Conservation (phyloP, 2,113 vertebrate species). For the Promerops cafer region DNA sequence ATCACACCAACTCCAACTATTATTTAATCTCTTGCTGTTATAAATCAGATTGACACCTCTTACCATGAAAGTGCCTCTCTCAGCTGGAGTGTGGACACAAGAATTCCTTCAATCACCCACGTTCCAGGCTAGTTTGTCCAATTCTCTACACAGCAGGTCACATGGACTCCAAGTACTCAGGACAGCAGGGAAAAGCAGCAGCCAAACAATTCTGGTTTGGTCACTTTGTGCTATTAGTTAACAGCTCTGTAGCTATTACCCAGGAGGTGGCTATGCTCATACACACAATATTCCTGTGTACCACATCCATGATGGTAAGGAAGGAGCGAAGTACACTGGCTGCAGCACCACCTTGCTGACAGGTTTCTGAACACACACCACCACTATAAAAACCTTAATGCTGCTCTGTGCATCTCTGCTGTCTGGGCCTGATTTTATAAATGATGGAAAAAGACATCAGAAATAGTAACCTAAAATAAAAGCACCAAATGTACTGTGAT, state of each 20-base stretch:
- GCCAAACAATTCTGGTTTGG: background rate
- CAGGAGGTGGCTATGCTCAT: background rate
- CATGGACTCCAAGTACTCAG: background rate
- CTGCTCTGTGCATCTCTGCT: background rate
- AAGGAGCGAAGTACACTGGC: background rate
- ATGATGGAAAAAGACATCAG: background rate
- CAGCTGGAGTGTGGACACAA: background rate
- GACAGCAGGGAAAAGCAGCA: background rate
- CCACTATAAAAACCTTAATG: background rate
- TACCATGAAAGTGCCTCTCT: background rate
- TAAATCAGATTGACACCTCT: background rate
- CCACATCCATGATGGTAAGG: background rate
- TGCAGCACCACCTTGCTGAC: background rate
- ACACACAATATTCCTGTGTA: background rate
- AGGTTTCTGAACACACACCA: background rate
- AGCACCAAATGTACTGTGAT: background rate
- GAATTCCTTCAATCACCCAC: background rate
- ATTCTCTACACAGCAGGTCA: background rate
- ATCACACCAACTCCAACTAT: background rate
- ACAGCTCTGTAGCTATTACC: background rate
- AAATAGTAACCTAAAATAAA: background rate
- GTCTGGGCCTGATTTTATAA: background rate
- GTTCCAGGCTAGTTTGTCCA: background rate
- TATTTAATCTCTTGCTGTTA: background rate
- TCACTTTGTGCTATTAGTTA: background rate